These are phyloP conservation scores for Petromus typicus DNA, from an alignment of 2,113 vertebrate genomes.

Conservation along the genomic window DNA sequence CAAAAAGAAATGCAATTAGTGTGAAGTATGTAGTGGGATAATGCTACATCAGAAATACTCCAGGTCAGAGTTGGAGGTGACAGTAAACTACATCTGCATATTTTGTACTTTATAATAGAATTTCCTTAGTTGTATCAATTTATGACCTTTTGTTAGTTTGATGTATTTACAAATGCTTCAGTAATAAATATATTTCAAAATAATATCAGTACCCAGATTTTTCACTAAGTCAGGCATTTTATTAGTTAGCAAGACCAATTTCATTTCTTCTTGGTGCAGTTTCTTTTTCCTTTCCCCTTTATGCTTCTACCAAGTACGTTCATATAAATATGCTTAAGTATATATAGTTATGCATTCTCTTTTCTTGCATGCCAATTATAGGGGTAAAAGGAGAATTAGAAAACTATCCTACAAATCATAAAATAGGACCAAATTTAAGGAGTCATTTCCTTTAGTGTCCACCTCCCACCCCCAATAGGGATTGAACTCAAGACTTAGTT, in stretches of 20 bases:
- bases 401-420: not conserved
- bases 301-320: not conserved
- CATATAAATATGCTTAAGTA: not conserved
- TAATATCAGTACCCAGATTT: not conserved
- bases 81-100: not conserved
- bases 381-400: not conserved
- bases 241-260: not conserved
- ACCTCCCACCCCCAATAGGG: too few species aligned
- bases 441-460: not conserved
- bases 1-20: not conserved
- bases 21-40: not conserved
- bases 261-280: not conserved
- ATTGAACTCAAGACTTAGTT: too few species aligned
- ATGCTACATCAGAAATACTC: not conserved
- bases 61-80: not conserved
- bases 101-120: slow-evolving; percentile 20
- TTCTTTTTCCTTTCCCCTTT: not conserved
- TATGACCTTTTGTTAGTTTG: not conserved
- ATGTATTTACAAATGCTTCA: slow-evolving; percentile 37
- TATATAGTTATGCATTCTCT: not conserved
- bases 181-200: slow-evolving; percentile 18
- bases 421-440: not conserved
- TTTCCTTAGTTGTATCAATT: slow-evolving; percentile 14
- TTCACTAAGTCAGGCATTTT: not conserved
- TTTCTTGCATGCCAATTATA: not conserved